Conservation (phyloP, 2,888 invertebrate species). For the Ectropis crepuscularia region DNA sequence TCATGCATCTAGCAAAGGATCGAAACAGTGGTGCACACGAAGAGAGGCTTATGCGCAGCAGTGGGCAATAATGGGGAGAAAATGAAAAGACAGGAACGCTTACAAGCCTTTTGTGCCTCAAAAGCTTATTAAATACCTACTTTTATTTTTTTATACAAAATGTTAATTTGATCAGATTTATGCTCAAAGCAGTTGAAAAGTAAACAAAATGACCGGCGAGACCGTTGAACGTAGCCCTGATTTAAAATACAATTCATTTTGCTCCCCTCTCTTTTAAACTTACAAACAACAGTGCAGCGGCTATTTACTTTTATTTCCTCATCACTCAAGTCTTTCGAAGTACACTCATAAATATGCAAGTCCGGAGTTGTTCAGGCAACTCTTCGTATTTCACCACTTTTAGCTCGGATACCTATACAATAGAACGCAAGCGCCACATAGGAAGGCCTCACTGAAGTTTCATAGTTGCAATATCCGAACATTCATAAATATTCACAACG, state of each 20-base stretch:
- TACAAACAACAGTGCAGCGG: constrained; percentile 61
- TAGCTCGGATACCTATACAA: constrained; percentile 69
- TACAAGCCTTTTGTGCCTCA: too few species aligned
- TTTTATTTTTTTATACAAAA: not conserved
- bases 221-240: constrained; percentile 29
- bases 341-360: constrained; percentile 79
- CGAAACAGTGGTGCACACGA: too few species aligned
- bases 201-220: constrained; percentile 24
- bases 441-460: constrained; percentile 64
- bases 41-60: too few species aligned
- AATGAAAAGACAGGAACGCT: too few species aligned
- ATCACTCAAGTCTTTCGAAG: constrained; percentile 76
- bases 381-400: constrained; percentile 71
- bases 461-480: constrained; percentile 72
- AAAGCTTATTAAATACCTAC: too few species aligned
- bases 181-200: constrained; percentile 11
- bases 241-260: constrained; percentile 49
- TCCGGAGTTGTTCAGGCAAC: constrained; percentile 67
- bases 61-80: too few species aligned
- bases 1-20: too few species aligned
- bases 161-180: constrained; percentile 10
- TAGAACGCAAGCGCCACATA: constrained; percentile 63
- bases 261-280: constrained; percentile 52
- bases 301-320: constrained; percentile 72
- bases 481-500: constrained; percentile 76